A percentile compares a stretch with the other conserved stretches of the same genome.
These are phyloP conservation scores for Dromas ardeola DNA, from an alignment of 2,113 vertebrate species.

Conservation along the genomic window DNA sequence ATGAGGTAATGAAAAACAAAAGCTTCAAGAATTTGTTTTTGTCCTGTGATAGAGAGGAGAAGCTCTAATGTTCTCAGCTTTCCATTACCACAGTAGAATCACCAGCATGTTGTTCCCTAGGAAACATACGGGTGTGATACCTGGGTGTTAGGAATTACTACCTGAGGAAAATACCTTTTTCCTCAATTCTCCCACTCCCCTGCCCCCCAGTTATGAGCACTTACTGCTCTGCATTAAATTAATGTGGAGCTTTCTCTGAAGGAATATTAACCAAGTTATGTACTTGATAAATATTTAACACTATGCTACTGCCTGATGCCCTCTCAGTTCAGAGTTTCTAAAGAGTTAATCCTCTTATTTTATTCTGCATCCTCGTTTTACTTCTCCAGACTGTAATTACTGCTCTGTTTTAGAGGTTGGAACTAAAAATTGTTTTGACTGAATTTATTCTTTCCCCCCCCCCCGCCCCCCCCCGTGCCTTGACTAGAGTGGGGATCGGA, in stretches of 20 bases:
- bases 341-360: background rate
- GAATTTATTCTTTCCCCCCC: background rate
- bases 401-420: background rate
- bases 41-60: background rate
- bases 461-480: background rate
- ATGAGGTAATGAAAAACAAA: background rate
- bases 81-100: background rate
- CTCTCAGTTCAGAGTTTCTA: background rate
- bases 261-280: background rate
- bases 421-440: background rate
- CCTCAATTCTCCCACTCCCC: background rate
- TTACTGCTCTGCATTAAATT: background rate
- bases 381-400: background rate
- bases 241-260: background rate
- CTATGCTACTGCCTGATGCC: background rate
- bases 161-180: background rate
- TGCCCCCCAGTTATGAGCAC: background rate
- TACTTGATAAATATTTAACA: background rate
- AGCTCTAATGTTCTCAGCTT: background rate
- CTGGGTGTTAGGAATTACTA: background rate
- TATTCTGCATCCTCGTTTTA: background rate
- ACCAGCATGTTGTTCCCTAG: background rate
- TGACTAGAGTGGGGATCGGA: background rate
- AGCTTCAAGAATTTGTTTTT: background rate
- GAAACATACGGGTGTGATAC: background rate